Base-by-base conservation (phyloP, 1,140 invertebrate genomes). In the Reticulitermes speratus region DNA sequence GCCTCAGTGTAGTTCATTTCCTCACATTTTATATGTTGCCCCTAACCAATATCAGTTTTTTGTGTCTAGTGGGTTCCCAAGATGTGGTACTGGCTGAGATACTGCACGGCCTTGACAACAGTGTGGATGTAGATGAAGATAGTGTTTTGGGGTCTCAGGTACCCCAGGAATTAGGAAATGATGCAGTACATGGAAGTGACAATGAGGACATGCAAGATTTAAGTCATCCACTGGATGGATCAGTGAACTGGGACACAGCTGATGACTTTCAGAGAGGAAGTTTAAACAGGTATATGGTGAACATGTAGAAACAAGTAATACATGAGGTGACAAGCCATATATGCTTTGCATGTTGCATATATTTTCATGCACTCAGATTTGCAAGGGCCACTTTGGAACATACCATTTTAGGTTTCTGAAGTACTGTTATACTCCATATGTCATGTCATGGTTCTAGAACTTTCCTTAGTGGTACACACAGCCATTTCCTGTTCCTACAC, bases 61-160 rank as follows among this genome's bases (percentile, higher is more conserved):
- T 55, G 16, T 55, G 19, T 55, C 14, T 25, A 75, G 65, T 75
- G 9, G n/a, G n/a, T 75, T 75, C 65, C 65, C 65, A 75, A 30
- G 65, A 75, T 75, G n/a, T 9, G 25, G 65, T 30, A 30, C 65
- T 75, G n/a, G 25, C 65, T 2, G n/a, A 6, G 8, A 14, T 75
- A 8, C 65, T 75, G 11, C 25, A n/a, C 7, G n/a, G n/a, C n/a
- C n/a, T 75, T 3, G 65, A 75, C 9, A 75, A 30, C 65, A 14
- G 9, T n/a, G 32, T 14, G 11, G 21, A 87, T 30, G 44, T 85
- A 32, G 65, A 87, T 52, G 81, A 82, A 25, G 81, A 83, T 69
- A 83, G 87, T 86, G 30, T 85, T 3, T 52, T 85, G 44, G 85
- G 85, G 12, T 85, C 85, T 44, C 85, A 85, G 59, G 16, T 44